A percentile compares a stretch with the other conserved stretches of the same genome.
Conservation (phyloP, 2,888 invertebrate genomes). For the Trissolcus japonicus region DNA sequence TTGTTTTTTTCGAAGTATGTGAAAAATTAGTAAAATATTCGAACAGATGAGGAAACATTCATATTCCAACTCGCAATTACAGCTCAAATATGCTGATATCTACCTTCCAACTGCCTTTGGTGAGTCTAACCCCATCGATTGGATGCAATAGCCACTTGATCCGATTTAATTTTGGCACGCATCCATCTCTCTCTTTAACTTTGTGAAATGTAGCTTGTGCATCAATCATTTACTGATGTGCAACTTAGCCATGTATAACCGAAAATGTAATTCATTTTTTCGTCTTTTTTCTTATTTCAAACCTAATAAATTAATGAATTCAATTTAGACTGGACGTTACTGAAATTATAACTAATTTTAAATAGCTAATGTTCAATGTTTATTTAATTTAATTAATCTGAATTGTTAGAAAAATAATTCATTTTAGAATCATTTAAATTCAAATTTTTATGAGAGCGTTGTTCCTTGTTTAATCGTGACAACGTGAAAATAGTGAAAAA, state of each 20-base stretch:
- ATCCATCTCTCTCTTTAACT: slow-evolving; percentile 51
- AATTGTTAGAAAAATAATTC: too few relatives aligned
- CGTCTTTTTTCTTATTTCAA: background rate
- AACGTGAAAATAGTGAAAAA: too few relatives aligned
- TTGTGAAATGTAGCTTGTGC: slow-evolving; percentile 45
- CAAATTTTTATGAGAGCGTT: too few relatives aligned
- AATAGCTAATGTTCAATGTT: too few relatives aligned
- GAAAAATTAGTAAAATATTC: slow-evolving; percentile 18
- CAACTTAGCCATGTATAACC: slow-evolving; percentile 35
- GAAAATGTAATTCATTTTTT: slow-evolving; percentile 24
- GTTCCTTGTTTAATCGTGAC: too few relatives aligned
- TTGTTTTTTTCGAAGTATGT: slow-evolving; percentile 52
- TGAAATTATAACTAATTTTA: too few relatives aligned
- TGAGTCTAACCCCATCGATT: slow-evolving; percentile 46
- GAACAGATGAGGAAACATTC: slow-evolving; percentile 14
- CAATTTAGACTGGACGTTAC: too few relatives aligned
- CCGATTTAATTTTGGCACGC: slow-evolving; percentile 56
- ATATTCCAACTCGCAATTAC: slow-evolving; percentile 51
- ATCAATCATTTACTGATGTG: slow-evolving; percentile 44
- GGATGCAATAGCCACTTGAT: slow-evolving; percentile 51
- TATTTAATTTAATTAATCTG: too few relatives aligned
- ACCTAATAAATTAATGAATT: background rate
- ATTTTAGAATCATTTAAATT: too few relatives aligned
- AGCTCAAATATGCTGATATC: slow-evolving; percentile 54
- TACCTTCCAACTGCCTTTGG: slow-evolving; percentile 45